Conservation (phyloP, 1,140 invertebrate species). For the Daktulosphaira vitifoliae region DNA sequence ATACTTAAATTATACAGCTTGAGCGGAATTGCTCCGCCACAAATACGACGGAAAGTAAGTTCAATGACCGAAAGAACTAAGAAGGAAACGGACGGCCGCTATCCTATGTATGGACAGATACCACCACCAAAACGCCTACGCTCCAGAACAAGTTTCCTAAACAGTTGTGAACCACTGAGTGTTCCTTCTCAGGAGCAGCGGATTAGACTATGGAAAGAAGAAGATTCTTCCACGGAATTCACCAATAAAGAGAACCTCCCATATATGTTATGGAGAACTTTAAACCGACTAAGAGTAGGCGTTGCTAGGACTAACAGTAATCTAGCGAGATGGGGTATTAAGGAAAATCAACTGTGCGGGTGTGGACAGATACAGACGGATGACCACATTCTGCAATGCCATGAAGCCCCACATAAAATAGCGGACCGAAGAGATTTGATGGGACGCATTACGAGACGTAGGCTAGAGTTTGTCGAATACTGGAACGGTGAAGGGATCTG, state of each 20-base stretch:
- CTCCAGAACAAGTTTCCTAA: slow-evolving; percentile 12
- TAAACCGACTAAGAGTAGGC: background rate
- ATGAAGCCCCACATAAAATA: too few relatives aligned
- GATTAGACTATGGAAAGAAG: background rate
- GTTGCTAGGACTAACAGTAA: background rate
- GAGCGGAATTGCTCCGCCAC: slow-evolving; percentile 2
- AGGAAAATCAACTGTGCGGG: background rate
- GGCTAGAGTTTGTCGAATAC: too few relatives aligned
- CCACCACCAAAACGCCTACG: background rate
- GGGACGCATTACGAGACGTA: too few relatives aligned
- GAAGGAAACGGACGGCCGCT: background rate
- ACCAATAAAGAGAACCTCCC: background rate
- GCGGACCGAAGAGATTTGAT: too few relatives aligned
- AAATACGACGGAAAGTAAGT: background rate
- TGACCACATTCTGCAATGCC: slow-evolving; percentile 1
- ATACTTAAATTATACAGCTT: slow-evolving; percentile 1
- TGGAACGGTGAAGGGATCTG: too few relatives aligned
- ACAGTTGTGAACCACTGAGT: background rate
- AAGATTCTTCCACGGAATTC: background rate
- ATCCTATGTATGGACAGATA: slow-evolving; percentile 6
- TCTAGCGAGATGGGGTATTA: background rate
- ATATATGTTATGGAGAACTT: background rate
- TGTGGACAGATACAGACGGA: background rate
- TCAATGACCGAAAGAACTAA: slow-evolving; percentile 5
- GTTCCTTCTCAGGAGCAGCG: slow-evolving; percentile 12